Base-by-base conservation (phyloP, 2,113 vertebrate genomes). In the Acrocephalus kingi region DNA sequence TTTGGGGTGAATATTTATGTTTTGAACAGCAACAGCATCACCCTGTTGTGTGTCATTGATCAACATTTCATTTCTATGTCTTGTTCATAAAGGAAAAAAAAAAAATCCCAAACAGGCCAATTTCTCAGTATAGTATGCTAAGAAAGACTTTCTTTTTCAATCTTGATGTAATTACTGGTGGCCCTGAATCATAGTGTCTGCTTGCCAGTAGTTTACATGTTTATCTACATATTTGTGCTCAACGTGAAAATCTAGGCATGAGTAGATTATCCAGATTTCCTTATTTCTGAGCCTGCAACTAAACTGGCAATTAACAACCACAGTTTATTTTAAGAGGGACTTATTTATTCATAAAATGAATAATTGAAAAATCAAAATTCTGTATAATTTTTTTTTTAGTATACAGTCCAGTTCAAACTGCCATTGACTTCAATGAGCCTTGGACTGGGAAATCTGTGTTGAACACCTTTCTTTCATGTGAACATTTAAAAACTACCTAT, bases 341-440 rank as follows among this genome's bases (percentile, higher is more conserved):
- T 10, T 52, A 28, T 28, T 21, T 56, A 48, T 69, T 69, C 3
- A 33, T 48, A 52, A 68, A 89, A n/a, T 72, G 1, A 83, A 33
- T 76, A 15, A 31, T 8, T 72, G 23, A 90, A 79, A 43, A 87
- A 83, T 24, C 2, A 75, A 67, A 64, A 69, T 30, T 5, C 9
- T 39, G 4, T 28, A 4, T 8, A 13, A 49, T 0, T 58, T 17
- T 55, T 23, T 35, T 46, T 87, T 39, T 76, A 2, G 1, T 28
- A 18, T 76, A 24, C 9, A 37, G 14, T 23, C 10, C 30, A 7
- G 1, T 64, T 88, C 43, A 55, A 39, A 3, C 16, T 84, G 16
- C 18, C 27, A 18, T 63, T 94, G 33, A 56, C 12, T 55, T 67
- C 15, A 48, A 0, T 30, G 5, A 3, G 3, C 39, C 31, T 67